Conservation (phyloP, 2,797 vertebrate species). For the Brotogeris chrysoptera region DNA sequence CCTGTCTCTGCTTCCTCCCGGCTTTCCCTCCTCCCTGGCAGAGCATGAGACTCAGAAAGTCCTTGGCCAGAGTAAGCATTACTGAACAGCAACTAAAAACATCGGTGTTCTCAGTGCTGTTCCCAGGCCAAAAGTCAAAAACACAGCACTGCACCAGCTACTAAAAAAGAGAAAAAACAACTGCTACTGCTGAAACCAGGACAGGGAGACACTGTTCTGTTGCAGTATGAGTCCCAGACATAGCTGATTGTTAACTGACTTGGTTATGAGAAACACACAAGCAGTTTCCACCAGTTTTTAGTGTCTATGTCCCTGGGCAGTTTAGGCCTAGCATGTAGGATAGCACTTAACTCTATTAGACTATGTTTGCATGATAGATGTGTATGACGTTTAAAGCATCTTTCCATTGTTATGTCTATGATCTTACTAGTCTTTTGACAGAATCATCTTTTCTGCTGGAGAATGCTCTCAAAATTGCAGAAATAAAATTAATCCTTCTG, state of each 20-base stretch:
- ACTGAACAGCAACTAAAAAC: no score
- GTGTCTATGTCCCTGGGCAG: not conserved
- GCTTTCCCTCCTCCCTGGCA: no score
- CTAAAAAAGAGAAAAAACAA: no score
- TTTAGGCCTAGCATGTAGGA: not conserved
- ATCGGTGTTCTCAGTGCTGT: no score
- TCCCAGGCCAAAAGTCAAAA: no score
- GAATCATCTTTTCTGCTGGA: not conserved
- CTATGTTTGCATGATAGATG: not conserved
- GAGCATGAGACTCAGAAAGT: no score
- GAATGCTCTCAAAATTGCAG: not conserved
- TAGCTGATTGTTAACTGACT: not conserved
- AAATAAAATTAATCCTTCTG: slow-evolving; percentile 13
- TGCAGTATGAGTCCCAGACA: not conserved
- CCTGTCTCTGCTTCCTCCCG: no score
- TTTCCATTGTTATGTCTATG: not conserved
- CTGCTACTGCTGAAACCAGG: no score
- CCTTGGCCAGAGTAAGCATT: no score
- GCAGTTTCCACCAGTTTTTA: not conserved
- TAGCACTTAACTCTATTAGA: not conserved
- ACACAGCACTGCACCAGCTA: no score
- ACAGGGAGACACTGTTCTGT: not conserved
- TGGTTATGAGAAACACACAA: fast-evolving
- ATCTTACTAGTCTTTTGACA: not conserved
- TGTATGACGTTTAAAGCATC: not conserved